A percentile compares a stretch with the other conserved stretches of the same genome.
These are phyloP conservation scores for Dipodomys ordii DNA, from an alignment of 2,113 vertebrate species.

Conservation along the genomic window DNA sequence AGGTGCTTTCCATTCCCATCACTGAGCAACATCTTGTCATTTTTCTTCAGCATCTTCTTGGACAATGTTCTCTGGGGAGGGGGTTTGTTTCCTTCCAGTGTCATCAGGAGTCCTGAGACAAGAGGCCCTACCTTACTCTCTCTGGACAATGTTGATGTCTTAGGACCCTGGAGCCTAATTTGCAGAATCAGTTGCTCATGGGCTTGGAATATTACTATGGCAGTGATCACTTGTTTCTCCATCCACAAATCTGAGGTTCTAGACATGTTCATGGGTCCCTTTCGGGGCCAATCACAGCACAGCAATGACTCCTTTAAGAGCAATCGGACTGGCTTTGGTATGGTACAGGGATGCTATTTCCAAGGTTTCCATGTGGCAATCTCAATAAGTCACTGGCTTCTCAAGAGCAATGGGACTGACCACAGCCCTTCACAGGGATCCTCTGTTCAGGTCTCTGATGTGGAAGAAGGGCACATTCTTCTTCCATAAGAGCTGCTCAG, in stretches of 20 bases:
- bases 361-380: no score
- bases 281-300: fast-evolving
- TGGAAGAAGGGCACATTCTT: fast-evolving
- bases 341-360: not conserved
- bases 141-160: not conserved
- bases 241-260: not conserved
- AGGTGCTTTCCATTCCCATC: not conserved
- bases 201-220: not conserved
- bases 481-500: fast-evolving
- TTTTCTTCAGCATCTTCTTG: not conserved
- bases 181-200: not conserved
- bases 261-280: no score
- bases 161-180: not conserved
- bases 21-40: no score
- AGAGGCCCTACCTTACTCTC: not conserved
- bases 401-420: no score
- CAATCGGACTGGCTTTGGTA: no score
- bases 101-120: not conserved
- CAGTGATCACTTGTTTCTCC: not conserved
- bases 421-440: no score
- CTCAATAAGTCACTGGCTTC: no score
- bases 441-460: not conserved
- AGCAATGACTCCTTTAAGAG: not conserved
- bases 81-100: not conserved
- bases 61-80: not conserved